Evolutionary conservation across 2,797 vertebrate species (phyloP).

Genomic region (Oreochromis mossambicus): DNA sequence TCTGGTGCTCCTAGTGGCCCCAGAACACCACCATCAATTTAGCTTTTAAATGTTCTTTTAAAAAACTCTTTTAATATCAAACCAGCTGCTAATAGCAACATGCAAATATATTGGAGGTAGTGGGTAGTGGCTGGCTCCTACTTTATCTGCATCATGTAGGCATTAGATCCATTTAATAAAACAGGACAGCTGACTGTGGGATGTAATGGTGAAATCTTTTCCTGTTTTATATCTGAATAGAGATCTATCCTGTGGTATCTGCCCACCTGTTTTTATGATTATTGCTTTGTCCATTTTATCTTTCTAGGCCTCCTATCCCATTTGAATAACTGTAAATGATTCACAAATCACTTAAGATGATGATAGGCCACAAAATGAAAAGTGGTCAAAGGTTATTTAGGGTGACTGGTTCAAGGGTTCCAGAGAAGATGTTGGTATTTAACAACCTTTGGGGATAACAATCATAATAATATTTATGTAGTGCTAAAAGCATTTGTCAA

Average conservation of each 20-base stretch:
- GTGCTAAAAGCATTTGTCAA: background rate
- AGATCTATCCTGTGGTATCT: background rate
- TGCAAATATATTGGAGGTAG: background rate
- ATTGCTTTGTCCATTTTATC: background rate
- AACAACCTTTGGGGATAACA: background rate
- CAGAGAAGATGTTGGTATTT: background rate
- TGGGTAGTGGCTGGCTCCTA: background rate
- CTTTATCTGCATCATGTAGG: background rate
- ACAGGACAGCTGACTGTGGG: slow-evolving; percentile 27
- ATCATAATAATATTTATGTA: background rate
- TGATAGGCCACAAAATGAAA: background rate
- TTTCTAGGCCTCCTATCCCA: background rate
- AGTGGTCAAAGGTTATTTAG: background rate
- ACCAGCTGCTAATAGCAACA: background rate
- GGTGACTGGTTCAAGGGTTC: background rate
- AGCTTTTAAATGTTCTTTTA: background rate
- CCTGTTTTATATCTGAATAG: slow-evolving; percentile 18
- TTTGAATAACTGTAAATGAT: background rate
- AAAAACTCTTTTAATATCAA: background rate
- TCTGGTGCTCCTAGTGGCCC: background rate
- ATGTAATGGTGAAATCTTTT: background rate
- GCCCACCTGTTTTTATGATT: background rate
- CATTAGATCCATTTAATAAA: slow-evolving; percentile 40
- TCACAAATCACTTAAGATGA: background rate
- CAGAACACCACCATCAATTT: background rate